These are phyloP conservation scores for Amphiprion percula DNA, from an alignment of 2,113 vertebrate genomes.

Conservation along the genomic window DNA sequence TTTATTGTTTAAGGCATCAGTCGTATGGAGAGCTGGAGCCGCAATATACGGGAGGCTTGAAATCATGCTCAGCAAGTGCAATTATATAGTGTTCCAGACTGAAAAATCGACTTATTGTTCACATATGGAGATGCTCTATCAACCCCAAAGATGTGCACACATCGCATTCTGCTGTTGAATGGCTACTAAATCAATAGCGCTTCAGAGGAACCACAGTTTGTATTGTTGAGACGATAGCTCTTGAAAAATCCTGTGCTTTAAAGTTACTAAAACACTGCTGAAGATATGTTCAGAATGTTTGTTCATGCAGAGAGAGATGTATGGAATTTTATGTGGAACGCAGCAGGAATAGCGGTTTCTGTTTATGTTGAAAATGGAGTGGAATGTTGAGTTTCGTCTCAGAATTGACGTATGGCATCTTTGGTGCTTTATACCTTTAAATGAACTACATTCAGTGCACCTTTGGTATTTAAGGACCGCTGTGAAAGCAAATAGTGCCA, in stretches of 20 bases:
- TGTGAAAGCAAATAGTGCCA: conserved; percentile 19
- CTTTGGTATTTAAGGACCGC: conserved; percentile 9
- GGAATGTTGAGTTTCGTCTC: neutral
- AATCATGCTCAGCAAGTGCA: neutral
- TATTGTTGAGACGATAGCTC: neutral
- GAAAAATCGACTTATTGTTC: conserved; percentile 23
- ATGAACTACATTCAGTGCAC: neutral
- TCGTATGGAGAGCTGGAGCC: neutral
- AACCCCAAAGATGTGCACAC: neutral
- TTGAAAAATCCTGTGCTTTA: neutral
- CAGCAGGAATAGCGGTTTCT: neutral
- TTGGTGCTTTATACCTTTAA: conserved; percentile 1
- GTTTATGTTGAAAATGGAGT: neutral
- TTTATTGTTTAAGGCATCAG: conserved; percentile 52
- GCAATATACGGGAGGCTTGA: neutral
- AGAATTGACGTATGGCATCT: neutral
- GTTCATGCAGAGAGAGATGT: no score
- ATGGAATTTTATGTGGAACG: neutral
- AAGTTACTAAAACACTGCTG: neutral
- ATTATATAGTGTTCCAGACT: conserved; percentile 16
- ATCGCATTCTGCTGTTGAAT: neutral
- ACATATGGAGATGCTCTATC: conserved; percentile 8
- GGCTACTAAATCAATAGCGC: neutral
- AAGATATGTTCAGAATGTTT: neutral
- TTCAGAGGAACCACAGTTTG: neutral